Base-by-base conservation (phyloP, 2,113 vertebrate species). In the Mormoops blainvillei region DNA sequence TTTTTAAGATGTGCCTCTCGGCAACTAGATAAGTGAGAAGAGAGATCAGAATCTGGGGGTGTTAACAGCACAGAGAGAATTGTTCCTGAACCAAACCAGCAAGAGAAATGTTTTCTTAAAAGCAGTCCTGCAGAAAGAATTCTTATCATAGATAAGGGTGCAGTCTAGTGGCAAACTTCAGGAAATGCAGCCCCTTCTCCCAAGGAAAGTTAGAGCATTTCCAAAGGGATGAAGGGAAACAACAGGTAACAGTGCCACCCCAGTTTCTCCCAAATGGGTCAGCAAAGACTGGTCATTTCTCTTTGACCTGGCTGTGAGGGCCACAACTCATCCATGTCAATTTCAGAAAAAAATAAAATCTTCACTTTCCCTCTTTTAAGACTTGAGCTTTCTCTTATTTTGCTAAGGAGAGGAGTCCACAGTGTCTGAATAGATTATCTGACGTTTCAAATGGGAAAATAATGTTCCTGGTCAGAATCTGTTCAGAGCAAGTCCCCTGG, bases 101-200 rank as follows among this genome's bases (percentile, higher is more conserved):
- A n/a, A 87, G 81, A 82, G 65, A 89, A 96, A 97, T 45, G 82
- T 88, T 98, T 98, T 98, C 94, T 87, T 78, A 33, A 94, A 96
- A 97, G 95, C 97, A 95, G 94, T 85, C 80, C 76, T 67, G 22
- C 81, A 63, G 67, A 14, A 96, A 93, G 58, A 92, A 91, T 97
- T 98, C 98, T 99, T 98, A 98, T 97, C 98, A 97, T 97, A 99
- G 98, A 98, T 98, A 98, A 99, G 98, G 96, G 98, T 98, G 98
- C 99, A 98, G 98, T 98, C 98, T 99, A 99, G 98, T 98, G 98
- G 98, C 97, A 98, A 98, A 98, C 98, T 98, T 96, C 67, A 80
- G 96, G 98, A 98, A 99, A 98, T 98, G 98, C 98, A 98, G 98
- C 97, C 97, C 97, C 97, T 97, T 33, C 96, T 94, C 97, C 90